Base-by-base conservation (phyloP, 2,797 vertebrate genomes). In the Petrocephalus sullivani region DNA sequence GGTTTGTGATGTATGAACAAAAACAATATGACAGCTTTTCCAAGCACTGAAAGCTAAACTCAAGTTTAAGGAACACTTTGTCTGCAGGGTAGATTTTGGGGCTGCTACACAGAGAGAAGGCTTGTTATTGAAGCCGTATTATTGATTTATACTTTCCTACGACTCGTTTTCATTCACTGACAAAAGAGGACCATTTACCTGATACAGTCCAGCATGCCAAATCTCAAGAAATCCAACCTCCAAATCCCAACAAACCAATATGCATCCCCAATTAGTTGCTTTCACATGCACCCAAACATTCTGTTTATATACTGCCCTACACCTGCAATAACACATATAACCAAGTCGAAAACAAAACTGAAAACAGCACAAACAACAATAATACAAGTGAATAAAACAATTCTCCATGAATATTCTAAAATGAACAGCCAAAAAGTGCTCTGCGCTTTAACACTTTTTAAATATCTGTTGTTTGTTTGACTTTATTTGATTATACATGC, bases 1-100 rank as follows among this genome's bases (percentile, higher is more conserved):
- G 71, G 37, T 71, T 64, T 89, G 81, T 89, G 87, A 88, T 91
- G 87, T 89, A 89, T 67, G 75, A 64, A 64, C 37, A 89, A 88
- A 53, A 88, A 88, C 82, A 88, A 51, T 86, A 86, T 87, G 88
- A 85, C 78, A 64, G 61, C 33, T n/a, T 37, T 86, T 51, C 57
- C 41, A 60, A 16, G 82, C 61, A 23, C 67, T 90, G 41, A 61
- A 84, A 64, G 54, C 56, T 85, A 84, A 89, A 51, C 88, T 86
- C 82, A 58, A 57, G 83, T 61, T 88, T 82, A 54, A 86, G 82
- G 67, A 78, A 88, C 86, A 88, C 41, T 14, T 61, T 37, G 53
- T 21, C 85, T 60, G 16, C 7, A 60, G 85, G 54, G 60, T 7
- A 41, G 85, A 41, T 64, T 23, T n/a, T 67, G 60, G 12, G 8